phyloP scores from a whole-genome alignment of 2,113 vertebrate species.

The Nothocercus julius region DNA sequence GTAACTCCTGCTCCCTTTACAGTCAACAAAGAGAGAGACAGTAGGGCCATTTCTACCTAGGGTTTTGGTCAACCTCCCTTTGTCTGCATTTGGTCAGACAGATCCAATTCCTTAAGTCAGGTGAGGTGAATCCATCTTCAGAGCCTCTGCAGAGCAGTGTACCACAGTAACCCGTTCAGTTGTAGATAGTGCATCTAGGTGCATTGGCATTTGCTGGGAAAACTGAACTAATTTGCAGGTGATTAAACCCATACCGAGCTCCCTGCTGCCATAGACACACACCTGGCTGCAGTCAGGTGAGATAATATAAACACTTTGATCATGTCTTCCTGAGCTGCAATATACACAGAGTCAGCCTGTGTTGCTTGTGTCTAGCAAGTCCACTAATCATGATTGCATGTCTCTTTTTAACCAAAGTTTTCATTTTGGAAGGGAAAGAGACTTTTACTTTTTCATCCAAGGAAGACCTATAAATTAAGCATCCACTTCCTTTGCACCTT shows the following conservation, averaged over 20 bases:
- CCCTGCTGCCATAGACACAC: not conserved
- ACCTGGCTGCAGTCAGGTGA: not conserved
- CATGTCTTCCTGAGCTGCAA: not conserved
- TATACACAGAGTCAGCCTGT: accelerated
- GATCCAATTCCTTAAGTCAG: not conserved
- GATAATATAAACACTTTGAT: not conserved
- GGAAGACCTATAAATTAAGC: not conserved
- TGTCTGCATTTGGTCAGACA: not conserved
- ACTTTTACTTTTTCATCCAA: not conserved
- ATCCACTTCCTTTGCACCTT: not conserved
- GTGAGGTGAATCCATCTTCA: not conserved
- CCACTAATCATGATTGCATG: not conserved
- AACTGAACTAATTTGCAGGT: not conserved
- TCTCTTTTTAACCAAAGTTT: not conserved
- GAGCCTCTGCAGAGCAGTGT: not conserved
- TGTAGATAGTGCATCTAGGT: not conserved
- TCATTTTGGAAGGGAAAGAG: not conserved
- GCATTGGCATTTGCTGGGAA: not conserved
- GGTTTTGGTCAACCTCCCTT: not conserved
- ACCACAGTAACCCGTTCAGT: not conserved
- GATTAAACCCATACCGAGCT: not conserved
- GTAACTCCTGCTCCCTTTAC: not conserved
- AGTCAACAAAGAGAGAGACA: not conserved
- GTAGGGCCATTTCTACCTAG: not conserved
- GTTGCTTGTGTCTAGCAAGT: not conserved